Evolutionary conservation across 2,797 vertebrate species (phyloP).

Genomic region (Danio aesculapii): DNA sequence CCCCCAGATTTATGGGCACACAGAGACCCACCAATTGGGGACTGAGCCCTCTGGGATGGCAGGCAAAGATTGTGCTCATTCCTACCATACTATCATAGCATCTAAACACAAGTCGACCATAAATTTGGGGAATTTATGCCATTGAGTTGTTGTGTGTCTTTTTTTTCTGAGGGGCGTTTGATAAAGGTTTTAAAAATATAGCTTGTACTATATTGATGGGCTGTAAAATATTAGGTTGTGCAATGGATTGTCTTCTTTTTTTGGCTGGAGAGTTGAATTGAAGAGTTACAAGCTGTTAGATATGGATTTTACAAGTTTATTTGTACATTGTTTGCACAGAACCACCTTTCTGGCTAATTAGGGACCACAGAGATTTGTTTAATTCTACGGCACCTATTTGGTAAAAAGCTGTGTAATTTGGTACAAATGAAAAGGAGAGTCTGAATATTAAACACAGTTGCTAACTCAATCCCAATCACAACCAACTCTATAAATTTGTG

Average conservation of each 20-base stretch:
- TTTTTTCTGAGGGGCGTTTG: constrained; percentile 31
- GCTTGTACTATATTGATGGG: constrained; percentile 25
- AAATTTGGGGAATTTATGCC: constrained; percentile 39
- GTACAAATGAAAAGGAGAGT: too few species aligned
- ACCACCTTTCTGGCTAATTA: too few species aligned
- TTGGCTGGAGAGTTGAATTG: not conserved
- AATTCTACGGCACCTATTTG: too few species aligned
- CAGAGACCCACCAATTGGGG: constrained; percentile 44
- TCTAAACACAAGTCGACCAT: constrained; percentile 31
- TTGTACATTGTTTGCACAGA: not conserved
- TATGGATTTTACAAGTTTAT: not conserved
- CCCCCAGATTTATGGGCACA: constrained; percentile 49
- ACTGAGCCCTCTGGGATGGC: constrained; percentile 36
- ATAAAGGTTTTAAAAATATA: constrained; percentile 47
- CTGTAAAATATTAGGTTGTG: constrained; percentile 22
- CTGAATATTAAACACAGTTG: too few species aligned
- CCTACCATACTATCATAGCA: constrained; percentile 11
- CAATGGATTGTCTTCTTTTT: not conserved
- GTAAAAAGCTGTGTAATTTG: too few species aligned
- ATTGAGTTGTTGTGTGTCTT: constrained; percentile 42
- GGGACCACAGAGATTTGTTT: too few species aligned
- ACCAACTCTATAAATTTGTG: too few species aligned
- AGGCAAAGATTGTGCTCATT: constrained; percentile 35
- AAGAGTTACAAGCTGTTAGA: not conserved
- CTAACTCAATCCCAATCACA: too few species aligned